Base-by-base conservation (phyloP, 2,888 invertebrate species). In the Perdita meconis region DNA sequence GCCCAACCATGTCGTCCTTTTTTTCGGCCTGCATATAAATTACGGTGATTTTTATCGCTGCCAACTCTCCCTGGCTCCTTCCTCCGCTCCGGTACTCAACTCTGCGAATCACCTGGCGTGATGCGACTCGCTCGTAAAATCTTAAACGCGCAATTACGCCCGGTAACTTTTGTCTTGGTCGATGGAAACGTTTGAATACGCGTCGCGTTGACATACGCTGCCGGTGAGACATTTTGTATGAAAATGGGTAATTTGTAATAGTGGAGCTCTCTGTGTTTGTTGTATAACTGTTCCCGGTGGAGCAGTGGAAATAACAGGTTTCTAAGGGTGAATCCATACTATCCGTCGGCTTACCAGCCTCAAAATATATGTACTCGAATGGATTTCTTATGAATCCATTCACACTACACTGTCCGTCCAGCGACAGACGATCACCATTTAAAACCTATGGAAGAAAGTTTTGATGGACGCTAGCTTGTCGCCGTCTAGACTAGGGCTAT, bases 41-140 rank as follows among this genome's bases (percentile, higher is more conserved):
- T 55, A 42, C 50, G 26, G 57, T 36, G 74, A 57, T 63, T 74
- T 73, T 74, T 74, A 64, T 64, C 63, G 38, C 51, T 38, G 63
- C 38, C 26, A 61, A 61, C 60, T 44, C 44, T 36, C 16, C 8
- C 22, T 16, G 44, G 10, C 19, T 10, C 55, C 16, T 71, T 60
- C 47, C 34, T 40, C 22, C 6, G 38, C 55, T 13, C 44, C 26
- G 26, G 19, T 13, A 34, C 44, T 40, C 57, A 19, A 22, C 13
- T 8, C 47, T 56, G n/a, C 63, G 51, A 64, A 73, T 72, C 73
- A 63, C 61, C 63, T 57, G 72, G 73, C 40, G 47, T 57, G 63
- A 72, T 73, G 36, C 42, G 42, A n/a, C 42, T 57, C 51, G 74
- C 63, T 73, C 74, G 63, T 74, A 74, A 74, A 74, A 63, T 40